Evolutionary conservation across 2,797 vertebrate species (phyloP).

Genomic region (Gymnoscopelus braueri): DNA sequence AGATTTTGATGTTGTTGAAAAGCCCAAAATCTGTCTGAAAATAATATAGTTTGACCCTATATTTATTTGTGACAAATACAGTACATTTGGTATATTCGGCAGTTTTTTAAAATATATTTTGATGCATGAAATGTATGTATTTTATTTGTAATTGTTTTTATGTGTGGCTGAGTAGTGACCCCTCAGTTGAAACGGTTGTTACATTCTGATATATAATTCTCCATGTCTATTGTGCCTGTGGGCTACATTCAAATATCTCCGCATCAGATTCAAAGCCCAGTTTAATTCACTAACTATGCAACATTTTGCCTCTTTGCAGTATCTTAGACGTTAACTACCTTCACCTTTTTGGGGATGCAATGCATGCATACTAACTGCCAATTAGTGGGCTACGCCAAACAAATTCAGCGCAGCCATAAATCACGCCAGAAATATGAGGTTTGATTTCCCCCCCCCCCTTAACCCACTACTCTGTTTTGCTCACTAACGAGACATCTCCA

Average conservation of each 20-base stretch:
- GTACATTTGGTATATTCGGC: too few species aligned
- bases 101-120: too few species aligned
- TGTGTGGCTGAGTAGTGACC: too few species aligned
- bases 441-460: conserved; percentile 20
- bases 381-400: conserved; percentile 33
- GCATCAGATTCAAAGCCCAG: conserved; percentile 21
- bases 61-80: too few species aligned
- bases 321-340: conserved; percentile 29
- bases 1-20: too few species aligned
- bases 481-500: conserved; percentile 58
- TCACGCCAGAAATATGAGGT: conserved; percentile 50
- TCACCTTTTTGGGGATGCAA: neutral
- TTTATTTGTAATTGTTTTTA: too few species aligned
- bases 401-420: conserved; percentile 46
- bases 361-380: conserved; percentile 8
- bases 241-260: neutral
- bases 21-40: too few species aligned
- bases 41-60: too few species aligned
- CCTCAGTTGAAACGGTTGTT: too few species aligned
- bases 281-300: conserved; percentile 25
- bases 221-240: too few species aligned
- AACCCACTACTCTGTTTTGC: conserved; percentile 16
- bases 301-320: conserved; percentile 14
- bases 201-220: too few species aligned
- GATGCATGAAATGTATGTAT: too few species aligned